Evolutionary conservation across 2,888 invertebrate genomes (phyloP), one percentile per base, ranked within the genome.

Genomic region (Mythimna lalbum): DNA sequence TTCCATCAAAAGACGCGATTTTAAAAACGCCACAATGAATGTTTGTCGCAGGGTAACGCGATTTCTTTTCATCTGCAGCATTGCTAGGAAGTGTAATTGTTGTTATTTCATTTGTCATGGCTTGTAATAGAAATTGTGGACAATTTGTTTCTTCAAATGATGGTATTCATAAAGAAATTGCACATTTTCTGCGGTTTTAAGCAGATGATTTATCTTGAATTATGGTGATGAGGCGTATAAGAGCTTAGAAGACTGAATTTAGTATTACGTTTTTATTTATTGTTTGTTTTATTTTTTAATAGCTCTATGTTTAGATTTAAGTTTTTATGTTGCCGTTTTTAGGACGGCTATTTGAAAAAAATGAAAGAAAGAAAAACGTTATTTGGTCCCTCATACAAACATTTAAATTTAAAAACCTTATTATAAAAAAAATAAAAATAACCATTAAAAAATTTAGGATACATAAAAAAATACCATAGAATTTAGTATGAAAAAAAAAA

Each of bases 101-200:
- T 85, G 84, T 84, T 81, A 87, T 89, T 88, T 86, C 88, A 80
- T 86, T 85, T 86, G 70, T 84, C 85, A 82, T 76, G 75, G 72
- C 80, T 73, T 83, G 66, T 80, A 76, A 84, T 76, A 80, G 82
- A 83, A 86, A 89, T 85, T 88, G 85, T 84, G 52, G 69, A 79
- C 83, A 82, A 87, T 88, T 87, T 89, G 86, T 86, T 81, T 76
- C 72, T 50, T 57, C 65, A 72, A 80, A 81, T 81, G 63, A 67
- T 61, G 63, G 63, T 82, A 85, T 84, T 81, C 77, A 77, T 83
- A 80, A 78, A 69, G 69, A 60, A 80, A 78, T 80, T 76, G 69
- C 61, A 75, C 71, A 53, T 72, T 84, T 78, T 64, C 70, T 77
- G 64, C 60, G 68, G 64, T 19, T 52, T 64, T 67, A 56, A 62